Conservation (phyloP, 2,113 vertebrate species). For the Barbus barbus region DNA sequence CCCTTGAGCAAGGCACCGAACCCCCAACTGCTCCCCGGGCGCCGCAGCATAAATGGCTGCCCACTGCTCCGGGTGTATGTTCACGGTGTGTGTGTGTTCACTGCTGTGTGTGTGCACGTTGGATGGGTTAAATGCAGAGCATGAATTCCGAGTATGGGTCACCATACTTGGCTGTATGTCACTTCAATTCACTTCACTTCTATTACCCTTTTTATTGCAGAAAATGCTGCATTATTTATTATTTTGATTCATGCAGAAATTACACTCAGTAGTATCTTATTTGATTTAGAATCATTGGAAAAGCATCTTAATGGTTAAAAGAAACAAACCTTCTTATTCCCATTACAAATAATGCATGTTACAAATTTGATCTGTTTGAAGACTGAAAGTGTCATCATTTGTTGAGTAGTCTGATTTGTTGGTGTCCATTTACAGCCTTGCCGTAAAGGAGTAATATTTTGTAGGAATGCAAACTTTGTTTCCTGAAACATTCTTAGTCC, state of each 20-base stretch:
- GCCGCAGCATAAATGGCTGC: no score
- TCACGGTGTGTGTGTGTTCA: no score
- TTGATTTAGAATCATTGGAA: not conserved
- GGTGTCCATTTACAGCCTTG: slow-evolving; percentile 13
- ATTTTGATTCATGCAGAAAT: not conserved
- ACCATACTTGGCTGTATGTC: no score
- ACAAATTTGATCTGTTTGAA: slow-evolving; percentile 23
- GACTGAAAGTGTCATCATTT: slow-evolving; percentile 5
- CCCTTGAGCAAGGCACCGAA: no score
- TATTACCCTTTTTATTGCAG: no score
- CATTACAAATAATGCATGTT: not conserved
- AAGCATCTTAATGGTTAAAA: not conserved
- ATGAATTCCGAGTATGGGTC: no score
- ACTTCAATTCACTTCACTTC: no score
- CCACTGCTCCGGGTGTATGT: no score
- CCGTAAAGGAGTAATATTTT: not conserved
- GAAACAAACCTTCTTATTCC: not conserved
- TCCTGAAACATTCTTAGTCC: not conserved
- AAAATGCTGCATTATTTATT: no score
- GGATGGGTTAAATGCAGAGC: no score
- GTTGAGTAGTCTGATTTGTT: slow-evolving; percentile 2
- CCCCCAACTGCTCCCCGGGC: no score
- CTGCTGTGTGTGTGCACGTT: no score
- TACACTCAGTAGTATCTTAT: not conserved
- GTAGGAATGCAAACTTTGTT: not conserved